Evolutionary conservation across 2,797 vertebrate species (phyloP).

Genomic region (Crypturellus tataupa): DNA sequence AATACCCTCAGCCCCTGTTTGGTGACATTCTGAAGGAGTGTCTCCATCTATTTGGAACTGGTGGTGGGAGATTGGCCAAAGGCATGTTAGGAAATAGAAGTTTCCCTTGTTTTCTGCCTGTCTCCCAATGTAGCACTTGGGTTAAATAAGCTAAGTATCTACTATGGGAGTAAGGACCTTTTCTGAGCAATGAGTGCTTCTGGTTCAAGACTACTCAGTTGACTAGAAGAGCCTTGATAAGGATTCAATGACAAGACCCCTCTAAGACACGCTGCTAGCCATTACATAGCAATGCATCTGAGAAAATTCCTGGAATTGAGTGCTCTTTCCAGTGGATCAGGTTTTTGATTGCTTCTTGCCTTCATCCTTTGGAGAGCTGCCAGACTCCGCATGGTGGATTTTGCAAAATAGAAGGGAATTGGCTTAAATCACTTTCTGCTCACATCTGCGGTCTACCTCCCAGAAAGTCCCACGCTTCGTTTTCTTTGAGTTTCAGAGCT

Average conservation of each 20-base stretch:
- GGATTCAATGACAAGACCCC: not conserved
- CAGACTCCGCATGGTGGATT: not conserved
- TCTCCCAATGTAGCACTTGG: rapidly evolving
- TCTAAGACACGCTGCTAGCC: not conserved
- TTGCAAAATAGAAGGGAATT: not conserved
- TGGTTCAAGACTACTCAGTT: not conserved
- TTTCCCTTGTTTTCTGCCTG: not conserved
- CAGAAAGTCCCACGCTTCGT: not conserved
- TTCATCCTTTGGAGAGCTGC: not conserved
- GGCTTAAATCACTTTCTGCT: slow-evolving; percentile 19
- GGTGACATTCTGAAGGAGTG: not conserved
- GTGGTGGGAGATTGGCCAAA: not conserved
- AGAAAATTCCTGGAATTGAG: not conserved
- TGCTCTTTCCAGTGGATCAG: not conserved
- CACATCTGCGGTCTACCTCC: not conserved
- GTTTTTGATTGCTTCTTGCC: not conserved
- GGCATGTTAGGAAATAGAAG: not conserved
- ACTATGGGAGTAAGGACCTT: not conserved
- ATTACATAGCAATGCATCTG: not conserved
- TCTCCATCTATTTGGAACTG: not conserved
- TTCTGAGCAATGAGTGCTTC: not conserved
- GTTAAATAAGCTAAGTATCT: not conserved
- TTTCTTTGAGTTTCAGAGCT: not conserved
- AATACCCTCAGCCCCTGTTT: not conserved
- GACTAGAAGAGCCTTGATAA: not conserved